phyloP scores from a whole-genome alignment of 2,888 invertebrate genomes.

The Lymantria monacha region DNA sequence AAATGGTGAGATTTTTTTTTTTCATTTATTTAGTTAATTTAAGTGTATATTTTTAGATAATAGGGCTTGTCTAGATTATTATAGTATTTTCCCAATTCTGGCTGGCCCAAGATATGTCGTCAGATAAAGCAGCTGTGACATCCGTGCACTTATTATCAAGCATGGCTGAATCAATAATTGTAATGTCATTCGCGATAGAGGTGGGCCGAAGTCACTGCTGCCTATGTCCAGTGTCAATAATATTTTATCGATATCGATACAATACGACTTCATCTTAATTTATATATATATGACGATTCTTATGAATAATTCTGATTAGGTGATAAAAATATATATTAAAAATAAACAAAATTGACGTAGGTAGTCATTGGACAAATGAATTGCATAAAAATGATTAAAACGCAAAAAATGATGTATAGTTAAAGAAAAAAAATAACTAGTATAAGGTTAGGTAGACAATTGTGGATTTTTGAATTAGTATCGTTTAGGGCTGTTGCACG shows the following conservation, averaged over 20 bases:
- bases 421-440: slow-evolving; percentile 24
- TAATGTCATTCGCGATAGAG: background rate
- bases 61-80: slow-evolving; percentile 42
- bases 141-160: background rate
- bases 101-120: slow-evolving; percentile 40
- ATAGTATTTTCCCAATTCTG: slow-evolving; percentile 45
- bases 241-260: slow-evolving; percentile 34
- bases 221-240: slow-evolving; percentile 25
- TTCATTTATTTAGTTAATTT: slow-evolving; percentile 25
- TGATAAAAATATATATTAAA: slow-evolving; percentile 34
- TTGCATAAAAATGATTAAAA: slow-evolving; percentile 22
- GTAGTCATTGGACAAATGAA: slow-evolving; percentile 42
- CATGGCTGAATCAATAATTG: background rate
- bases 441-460: slow-evolving; percentile 34
- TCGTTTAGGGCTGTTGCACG: slow-evolving; percentile 24
- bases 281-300: slow-evolving; percentile 47
- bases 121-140: slow-evolving; percentile 16
- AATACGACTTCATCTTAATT: slow-evolving; percentile 32
- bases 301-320: slow-evolving; percentile 49
- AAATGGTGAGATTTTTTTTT: slow-evolving; percentile 41
- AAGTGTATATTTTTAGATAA: slow-evolving; percentile 40
- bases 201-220: slow-evolving; percentile 16
- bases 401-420: slow-evolving; percentile 23
- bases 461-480: slow-evolving; percentile 24
- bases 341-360: slow-evolving; percentile 43